Conservation (phyloP, 2,113 vertebrate species). For the Archocentrus centrarchus region DNA sequence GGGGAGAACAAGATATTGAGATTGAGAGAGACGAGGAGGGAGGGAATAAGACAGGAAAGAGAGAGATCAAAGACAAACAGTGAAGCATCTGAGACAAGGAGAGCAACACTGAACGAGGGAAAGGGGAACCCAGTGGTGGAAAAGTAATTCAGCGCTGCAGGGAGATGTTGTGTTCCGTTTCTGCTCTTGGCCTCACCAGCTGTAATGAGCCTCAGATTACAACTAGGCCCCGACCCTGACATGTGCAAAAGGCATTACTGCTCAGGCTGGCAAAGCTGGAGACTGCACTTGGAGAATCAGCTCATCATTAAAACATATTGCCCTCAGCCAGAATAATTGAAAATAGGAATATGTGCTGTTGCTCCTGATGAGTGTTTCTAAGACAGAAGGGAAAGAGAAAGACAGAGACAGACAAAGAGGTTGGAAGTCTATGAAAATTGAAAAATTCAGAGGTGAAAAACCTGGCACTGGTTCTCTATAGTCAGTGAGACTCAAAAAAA, state of each 20-base stretch:
- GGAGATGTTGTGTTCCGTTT: conserved; percentile 81
- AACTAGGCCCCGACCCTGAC: conserved; percentile 79
- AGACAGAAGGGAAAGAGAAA: conserved; percentile 38
- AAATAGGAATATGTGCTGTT: conserved; percentile 70
- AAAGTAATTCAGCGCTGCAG: conserved; percentile 80
- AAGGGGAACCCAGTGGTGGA: conserved; percentile 71
- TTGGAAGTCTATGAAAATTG: conserved; percentile 28
- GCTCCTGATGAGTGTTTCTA: conserved; percentile 63
- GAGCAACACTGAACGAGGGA: conserved; percentile 63
- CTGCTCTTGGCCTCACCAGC: conserved; percentile 76
- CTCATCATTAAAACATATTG: conserved; percentile 86
- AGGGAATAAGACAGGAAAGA: conserved; percentile 67
- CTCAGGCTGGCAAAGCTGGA: conserved; percentile 70
- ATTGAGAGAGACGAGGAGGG: conserved; percentile 63
- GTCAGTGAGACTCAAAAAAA: not conserved
- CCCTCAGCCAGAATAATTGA: conserved; percentile 81
- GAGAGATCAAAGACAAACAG: conserved; percentile 78
- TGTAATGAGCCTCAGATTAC: conserved; percentile 83
- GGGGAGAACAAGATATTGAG: conserved; percentile 63
- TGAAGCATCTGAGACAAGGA: conserved; percentile 72
- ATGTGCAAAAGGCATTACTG: conserved; percentile 81
- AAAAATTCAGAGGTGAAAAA: conserved; percentile 27
- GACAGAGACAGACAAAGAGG: conserved; percentile 32
- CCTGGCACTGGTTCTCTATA: not conserved
- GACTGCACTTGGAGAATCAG: conserved; percentile 73